These are phyloP conservation scores for Zosterops pallidus DNA, from an alignment of 2,113 vertebrate genomes.

Conservation along the genomic window DNA sequence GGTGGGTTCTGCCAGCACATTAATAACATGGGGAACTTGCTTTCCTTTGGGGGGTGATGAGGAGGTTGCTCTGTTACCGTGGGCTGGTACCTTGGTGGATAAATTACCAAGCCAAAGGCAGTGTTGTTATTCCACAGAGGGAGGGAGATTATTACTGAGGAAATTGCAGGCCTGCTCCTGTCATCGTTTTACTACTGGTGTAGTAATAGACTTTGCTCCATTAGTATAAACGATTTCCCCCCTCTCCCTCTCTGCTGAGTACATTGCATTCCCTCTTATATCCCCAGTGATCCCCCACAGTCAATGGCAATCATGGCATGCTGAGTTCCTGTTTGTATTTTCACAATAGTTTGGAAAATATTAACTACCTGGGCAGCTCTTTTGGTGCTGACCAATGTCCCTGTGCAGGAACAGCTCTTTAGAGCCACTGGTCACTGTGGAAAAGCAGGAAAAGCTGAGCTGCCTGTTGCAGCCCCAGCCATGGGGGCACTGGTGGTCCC, in stretches of 20 bases:
- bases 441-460: not conserved
- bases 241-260: not conserved
- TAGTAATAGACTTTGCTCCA: conserved; percentile 36
- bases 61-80: not conserved
- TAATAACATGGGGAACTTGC: not conserved
- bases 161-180: conserved; percentile 52
- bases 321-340: not conserved
- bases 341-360: not conserved
- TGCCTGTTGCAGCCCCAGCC: accelerated
- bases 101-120: conserved; percentile 35
- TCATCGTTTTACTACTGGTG: not conserved
- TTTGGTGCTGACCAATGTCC: not conserved
- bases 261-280: accelerated
- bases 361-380: not conserved
- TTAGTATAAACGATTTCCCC: not conserved
- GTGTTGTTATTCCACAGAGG: not conserved
- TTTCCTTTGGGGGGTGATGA: conserved; percentile 4
- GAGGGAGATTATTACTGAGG: conserved; percentile 55
- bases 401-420: not conserved
- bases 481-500: not conserved
- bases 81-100: conserved; percentile 17
- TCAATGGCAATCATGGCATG: not conserved
- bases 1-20: not conserved
- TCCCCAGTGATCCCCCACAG: not conserved
- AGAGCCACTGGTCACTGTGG: not conserved